phyloP scores from a whole-genome alignment of 2,113 vertebrate species.

The Vimba vimba region DNA sequence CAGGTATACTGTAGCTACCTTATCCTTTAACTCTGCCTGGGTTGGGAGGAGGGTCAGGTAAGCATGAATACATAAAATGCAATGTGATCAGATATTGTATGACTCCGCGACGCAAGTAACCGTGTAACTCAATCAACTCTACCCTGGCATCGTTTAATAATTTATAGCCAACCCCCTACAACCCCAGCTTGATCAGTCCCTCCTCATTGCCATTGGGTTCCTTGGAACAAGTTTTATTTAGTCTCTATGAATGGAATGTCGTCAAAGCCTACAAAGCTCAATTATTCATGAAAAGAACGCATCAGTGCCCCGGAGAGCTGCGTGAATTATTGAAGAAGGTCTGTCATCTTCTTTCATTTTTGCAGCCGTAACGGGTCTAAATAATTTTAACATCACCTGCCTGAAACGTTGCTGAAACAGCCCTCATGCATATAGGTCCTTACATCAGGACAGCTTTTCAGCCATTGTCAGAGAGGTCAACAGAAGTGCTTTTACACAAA shows the following conservation, averaged over 20 bases:
- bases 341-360: slow-evolving; percentile 56
- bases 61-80: slow-evolving; percentile 51
- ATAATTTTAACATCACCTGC: slow-evolving; percentile 4
- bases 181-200: slow-evolving; percentile 43
- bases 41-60: slow-evolving; percentile 36
- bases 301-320: slow-evolving; percentile 55
- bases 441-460: not conserved
- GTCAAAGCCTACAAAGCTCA: slow-evolving; percentile 59
- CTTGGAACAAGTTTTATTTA: slow-evolving; percentile 55
- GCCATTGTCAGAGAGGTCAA: slow-evolving; percentile 41
- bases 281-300: slow-evolving; percentile 67
- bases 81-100: slow-evolving; percentile 68
- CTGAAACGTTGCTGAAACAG: slow-evolving; percentile 3
- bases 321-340: slow-evolving; percentile 67
- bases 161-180: slow-evolving; percentile 65
- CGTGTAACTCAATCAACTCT: slow-evolving; percentile 74
- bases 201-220: slow-evolving; percentile 52
- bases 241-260: slow-evolving; percentile 64
- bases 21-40: slow-evolving; percentile 41
- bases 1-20: slow-evolving; percentile 35
- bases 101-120: slow-evolving; percentile 53
- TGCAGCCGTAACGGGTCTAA: slow-evolving; percentile 25
- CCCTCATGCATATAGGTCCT: slow-evolving; percentile 2
- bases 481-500: slow-evolving; percentile 22
- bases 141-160: slow-evolving; percentile 67